A percentile compares a stretch with the other conserved stretches of the same genome.
Evolutionary conservation across 2,888 invertebrate species (phyloP).

Genomic region (Cistogaster globosa): DNA sequence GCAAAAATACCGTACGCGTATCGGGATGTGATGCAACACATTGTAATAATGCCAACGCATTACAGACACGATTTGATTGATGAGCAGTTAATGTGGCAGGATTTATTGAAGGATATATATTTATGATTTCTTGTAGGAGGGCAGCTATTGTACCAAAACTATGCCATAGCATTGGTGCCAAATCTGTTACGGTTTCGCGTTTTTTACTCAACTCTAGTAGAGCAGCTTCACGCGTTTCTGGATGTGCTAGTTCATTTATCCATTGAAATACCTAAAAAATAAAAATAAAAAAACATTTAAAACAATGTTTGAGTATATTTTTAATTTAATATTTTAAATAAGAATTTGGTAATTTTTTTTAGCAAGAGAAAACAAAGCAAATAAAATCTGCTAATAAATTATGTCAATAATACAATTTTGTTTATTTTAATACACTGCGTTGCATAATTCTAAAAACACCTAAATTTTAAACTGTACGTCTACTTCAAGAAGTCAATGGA

Average conservation of each 20-base stretch:
- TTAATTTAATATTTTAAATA: not conserved
- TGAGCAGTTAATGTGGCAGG: conserved; percentile 98
- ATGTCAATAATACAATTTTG: too few relatives aligned
- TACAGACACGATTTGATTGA: conserved; percentile 99
- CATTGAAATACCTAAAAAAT: conserved; percentile 82
- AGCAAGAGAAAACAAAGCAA: not conserved
- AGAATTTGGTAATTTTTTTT: too few relatives aligned
- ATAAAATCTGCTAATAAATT: too few relatives aligned
- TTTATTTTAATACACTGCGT: too few relatives aligned
- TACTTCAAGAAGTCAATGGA: too few relatives aligned
- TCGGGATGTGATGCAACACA: conserved; percentile 99
- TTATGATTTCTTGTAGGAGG: conserved; percentile 97
- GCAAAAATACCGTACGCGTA: conserved; percentile 96
- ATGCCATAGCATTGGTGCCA: conserved; percentile 99
- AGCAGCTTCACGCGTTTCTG: conserved; percentile 97
- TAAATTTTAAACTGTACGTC: too few relatives aligned
- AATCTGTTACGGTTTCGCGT: conserved; percentile 93
- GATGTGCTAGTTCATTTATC: conserved; percentile 89
- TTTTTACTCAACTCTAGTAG: conserved; percentile 95
- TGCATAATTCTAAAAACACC: too few relatives aligned
- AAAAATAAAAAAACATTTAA: too few relatives aligned
- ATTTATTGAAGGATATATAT: conserved; percentile 99
- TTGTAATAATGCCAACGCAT: conserved; percentile 98
- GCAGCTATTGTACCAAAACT: conserved; percentile 96
- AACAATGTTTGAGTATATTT: too few relatives aligned